phyloP scores from a whole-genome alignment of 2,113 vertebrate genomes.

The Narcine bancroftii region DNA sequence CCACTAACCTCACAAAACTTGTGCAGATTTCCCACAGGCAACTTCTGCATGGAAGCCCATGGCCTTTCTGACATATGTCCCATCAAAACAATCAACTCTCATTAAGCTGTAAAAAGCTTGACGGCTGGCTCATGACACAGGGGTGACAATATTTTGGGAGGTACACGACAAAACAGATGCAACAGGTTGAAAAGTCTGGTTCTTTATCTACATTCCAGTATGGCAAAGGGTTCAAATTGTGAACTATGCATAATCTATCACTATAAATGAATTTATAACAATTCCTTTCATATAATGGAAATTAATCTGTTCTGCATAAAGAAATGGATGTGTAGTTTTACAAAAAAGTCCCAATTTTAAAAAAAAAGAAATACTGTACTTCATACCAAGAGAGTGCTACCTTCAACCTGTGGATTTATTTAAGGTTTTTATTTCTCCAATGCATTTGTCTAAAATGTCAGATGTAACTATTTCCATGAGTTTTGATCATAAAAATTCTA shows the following conservation, averaged over 20 bases:
- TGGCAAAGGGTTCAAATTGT: background rate
- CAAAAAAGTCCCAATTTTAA: background rate
- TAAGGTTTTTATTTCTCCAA: conserved; percentile 7
- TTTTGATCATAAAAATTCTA: conserved; percentile 28
- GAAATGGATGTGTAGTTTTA: background rate
- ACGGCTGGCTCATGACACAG: too few relatives aligned
- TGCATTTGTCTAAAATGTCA: conserved; percentile 29
- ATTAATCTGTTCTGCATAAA: background rate
- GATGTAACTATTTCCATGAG: background rate
- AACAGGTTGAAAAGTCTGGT: background rate
- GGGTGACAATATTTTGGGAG: too few relatives aligned
- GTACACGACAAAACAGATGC: background rate
- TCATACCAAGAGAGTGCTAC: background rate
- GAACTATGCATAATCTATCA: background rate
- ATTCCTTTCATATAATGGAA: conserved; percentile 13
- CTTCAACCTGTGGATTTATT: background rate
- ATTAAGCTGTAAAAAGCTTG: too few relatives aligned
- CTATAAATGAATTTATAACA: background rate
- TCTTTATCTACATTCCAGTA: background rate
- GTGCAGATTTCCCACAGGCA: too few relatives aligned
- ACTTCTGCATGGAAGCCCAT: too few relatives aligned
- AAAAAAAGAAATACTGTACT: background rate
- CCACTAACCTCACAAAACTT: too few relatives aligned
- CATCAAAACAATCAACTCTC: too few relatives aligned
- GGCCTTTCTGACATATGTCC: too few relatives aligned